These are phyloP conservation scores for Bovichtus variegatus DNA, from an alignment of 2,797 vertebrate genomes.

Conservation along the genomic window DNA sequence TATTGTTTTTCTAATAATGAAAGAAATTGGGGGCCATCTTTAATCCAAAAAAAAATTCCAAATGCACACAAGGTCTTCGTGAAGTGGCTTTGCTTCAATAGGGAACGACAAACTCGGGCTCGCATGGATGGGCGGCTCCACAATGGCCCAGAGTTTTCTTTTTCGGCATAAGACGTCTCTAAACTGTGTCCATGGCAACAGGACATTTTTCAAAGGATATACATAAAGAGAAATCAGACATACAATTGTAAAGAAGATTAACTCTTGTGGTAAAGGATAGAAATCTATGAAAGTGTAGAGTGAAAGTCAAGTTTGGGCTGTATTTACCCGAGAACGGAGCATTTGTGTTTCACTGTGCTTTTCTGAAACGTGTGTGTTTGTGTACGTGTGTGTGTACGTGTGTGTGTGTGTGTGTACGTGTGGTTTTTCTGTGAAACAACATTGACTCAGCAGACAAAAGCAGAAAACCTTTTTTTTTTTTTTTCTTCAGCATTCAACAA, in stretches of 20 bases:
- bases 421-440: neutral
- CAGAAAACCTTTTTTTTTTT: no score
- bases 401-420: no score
- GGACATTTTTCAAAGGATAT: constrained; percentile 11
- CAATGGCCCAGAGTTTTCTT: constrained; percentile 21
- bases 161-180: neutral
- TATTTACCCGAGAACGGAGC: neutral
- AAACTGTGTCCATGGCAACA: constrained; percentile 40
- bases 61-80: constrained; percentile 25
- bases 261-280: neutral
- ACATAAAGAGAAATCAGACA: constrained; percentile 16
- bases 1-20: neutral
- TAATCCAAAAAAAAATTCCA: constrained; percentile 30
- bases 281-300: constrained; percentile 6
- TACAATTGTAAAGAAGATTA: constrained; percentile 16
- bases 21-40: constrained; percentile 2
- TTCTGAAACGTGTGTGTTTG: neutral
- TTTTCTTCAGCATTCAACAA: no score
- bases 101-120: constrained; percentile 31
- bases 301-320: neutral
- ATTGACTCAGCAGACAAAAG: neutral
- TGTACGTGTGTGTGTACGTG: no score
- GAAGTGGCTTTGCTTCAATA: constrained; percentile 25
- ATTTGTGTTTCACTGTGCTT: neutral
- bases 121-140: neutral